Evolutionary conservation across 1,140 invertebrate genomes (phyloP).

Genomic region (Drosophila yakuba): DNA sequence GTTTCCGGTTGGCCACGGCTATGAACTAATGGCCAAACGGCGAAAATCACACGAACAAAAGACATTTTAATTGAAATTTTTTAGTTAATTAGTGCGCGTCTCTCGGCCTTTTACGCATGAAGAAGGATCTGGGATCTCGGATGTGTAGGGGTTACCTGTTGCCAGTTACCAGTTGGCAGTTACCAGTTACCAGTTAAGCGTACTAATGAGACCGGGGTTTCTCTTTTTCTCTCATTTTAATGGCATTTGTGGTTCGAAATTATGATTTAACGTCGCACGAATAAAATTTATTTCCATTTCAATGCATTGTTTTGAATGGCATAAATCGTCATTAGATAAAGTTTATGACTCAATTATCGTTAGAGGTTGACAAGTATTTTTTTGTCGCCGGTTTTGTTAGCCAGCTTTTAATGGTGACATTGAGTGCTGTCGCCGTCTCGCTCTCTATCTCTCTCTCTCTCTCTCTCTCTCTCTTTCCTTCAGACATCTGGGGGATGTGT

Average conservation of each 20-base stretch:
- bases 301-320: conserved; percentile 67
- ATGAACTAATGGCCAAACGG: conserved; percentile 63
- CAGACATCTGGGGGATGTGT: conserved; percentile 5
- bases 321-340: conserved; percentile 82
- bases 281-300: conserved; percentile 58
- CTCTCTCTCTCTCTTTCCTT: background rate
- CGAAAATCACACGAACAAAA: conserved; percentile 79
- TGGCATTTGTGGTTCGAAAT: conserved; percentile 56
- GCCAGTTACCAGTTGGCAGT: conserved; percentile 1
- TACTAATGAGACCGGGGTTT: conserved; percentile 56
- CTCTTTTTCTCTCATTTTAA: conserved; percentile 35
- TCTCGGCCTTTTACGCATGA: conserved; percentile 57
- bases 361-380: conserved; percentile 69
- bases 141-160: conserved; percentile 3
- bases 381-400: conserved; percentile 31
- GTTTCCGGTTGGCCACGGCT: conserved; percentile 79
- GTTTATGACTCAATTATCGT: conserved; percentile 82
- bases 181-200: background rate
- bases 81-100: conserved; percentile 77
- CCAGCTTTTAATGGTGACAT: conserved; percentile 67
- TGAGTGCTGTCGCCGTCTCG: conserved; percentile 44
- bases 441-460: background rate
- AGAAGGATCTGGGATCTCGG: conserved; percentile 23
- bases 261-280: conserved; percentile 67
- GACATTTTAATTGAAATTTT: conserved; percentile 82